Evolutionary conservation across 2,113 vertebrate species (phyloP).

Genomic region (Dissostichus mawsoni): DNA sequence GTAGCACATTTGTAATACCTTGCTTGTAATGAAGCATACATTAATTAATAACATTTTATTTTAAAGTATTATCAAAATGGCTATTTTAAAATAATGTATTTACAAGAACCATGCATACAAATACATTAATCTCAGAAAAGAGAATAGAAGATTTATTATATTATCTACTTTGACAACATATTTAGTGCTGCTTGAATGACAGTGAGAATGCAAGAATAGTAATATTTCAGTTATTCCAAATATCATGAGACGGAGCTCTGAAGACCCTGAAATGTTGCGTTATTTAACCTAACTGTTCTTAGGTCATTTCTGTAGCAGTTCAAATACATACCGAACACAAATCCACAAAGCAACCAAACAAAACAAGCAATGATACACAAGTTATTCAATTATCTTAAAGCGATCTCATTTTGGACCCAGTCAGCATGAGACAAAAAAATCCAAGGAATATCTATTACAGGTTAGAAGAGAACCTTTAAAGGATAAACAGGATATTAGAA

Average conservation of each 20-base stretch:
- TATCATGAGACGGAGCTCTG: neutral
- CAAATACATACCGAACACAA: neutral
- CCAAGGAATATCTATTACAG: neutral
- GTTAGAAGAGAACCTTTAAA: neutral
- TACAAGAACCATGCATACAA: no score
- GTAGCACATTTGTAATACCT: neutral
- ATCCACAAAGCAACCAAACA: neutral
- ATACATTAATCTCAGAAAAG: no score
- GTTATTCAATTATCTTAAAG: neutral
- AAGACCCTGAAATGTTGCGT: neutral
- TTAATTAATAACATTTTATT: neutral
- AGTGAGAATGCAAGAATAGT: no score
- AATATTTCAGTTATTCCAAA: neutral
- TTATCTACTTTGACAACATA: neutral
- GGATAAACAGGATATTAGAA: constrained; percentile 1
- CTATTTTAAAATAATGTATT: no score
- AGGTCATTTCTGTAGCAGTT: neutral
- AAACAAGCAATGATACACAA: neutral
- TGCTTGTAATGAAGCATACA: neutral
- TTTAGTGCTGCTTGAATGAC: neutral
- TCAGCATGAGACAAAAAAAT: neutral
- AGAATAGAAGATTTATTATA: no score
- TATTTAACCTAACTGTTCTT: no score
- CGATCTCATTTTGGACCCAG: neutral
- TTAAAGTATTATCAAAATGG: neutral